Evolutionary conservation across 2,888 invertebrate species (phyloP).

Genomic region (Notodonta dromedarius): DNA sequence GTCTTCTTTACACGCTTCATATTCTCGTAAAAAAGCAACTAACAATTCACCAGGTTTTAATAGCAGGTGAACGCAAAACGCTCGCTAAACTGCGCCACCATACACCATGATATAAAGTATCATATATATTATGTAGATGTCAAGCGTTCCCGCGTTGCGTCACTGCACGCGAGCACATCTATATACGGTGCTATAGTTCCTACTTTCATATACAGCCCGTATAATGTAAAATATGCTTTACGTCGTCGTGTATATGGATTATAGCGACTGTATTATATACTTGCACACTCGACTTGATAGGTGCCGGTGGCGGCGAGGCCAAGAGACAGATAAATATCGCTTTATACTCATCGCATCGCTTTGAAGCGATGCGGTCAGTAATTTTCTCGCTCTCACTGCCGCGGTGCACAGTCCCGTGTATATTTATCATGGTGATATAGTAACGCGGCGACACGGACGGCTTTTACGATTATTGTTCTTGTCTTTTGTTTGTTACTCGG

Average conservation of each 20-base stretch:
- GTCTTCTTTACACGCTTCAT: neutral
- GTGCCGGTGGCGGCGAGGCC: constrained; percentile 58
- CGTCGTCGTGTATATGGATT: constrained; percentile 20
- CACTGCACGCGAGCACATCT: constrained; percentile 59
- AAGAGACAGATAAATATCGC: constrained; percentile 70
- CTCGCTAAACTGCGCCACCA: constrained; percentile 21
- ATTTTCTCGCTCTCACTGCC: constrained; percentile 50
- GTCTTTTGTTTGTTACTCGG: constrained; percentile 29
- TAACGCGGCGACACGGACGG: constrained; percentile 30
- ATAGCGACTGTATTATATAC: constrained; percentile 24
- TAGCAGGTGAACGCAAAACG: constrained; percentile 17
- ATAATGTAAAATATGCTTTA: constrained; percentile 36
- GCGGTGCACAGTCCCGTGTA: constrained; percentile 36
- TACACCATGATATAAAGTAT: constrained; percentile 25
- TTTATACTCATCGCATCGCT: constrained; percentile 62
- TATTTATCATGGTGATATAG: constrained; percentile 45
- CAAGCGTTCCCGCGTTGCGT: constrained; percentile 58
- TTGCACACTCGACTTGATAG: constrained; percentile 53
- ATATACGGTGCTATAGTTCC: constrained; percentile 49
- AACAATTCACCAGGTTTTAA: constrained; percentile 10
- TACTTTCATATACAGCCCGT: constrained; percentile 15
- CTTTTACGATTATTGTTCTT: constrained; percentile 41
- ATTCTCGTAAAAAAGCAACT: neutral
- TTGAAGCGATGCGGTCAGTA: constrained; percentile 63
- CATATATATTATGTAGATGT: constrained; percentile 39